Conservation (phyloP, 2,113 vertebrate species). For the Melospiza georgiana region DNA sequence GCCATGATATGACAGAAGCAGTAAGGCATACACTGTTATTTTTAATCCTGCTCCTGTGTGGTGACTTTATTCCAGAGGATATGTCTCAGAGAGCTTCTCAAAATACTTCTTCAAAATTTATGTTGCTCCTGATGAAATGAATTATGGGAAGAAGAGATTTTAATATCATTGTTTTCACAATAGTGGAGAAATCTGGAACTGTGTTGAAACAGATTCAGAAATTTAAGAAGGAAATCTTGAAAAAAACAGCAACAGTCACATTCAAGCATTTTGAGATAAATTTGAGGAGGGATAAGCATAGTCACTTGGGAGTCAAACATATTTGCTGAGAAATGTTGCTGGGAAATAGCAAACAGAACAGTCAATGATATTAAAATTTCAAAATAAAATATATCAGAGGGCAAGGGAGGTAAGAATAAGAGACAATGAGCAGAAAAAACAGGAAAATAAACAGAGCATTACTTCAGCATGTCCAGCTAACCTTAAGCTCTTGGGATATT, state of each 20-base stretch:
- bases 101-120: accelerated
- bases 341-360: background rate
- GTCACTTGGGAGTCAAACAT: background rate
- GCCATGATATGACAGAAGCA: background rate
- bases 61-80: background rate
- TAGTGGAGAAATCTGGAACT: background rate
- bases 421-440: background rate
- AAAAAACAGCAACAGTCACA: background rate
- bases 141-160: background rate
- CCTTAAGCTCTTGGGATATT: background rate
- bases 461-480: background rate
- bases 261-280: background rate
- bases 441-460: background rate
- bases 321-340: background rate
- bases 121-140: background rate
- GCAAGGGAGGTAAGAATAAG: background rate
- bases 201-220: background rate
- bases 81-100: background rate
- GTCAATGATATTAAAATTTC: background rate
- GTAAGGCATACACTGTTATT: background rate
- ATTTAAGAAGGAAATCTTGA: background rate
- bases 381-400: background rate
- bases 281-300: background rate
- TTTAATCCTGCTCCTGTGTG: background rate
- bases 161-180: background rate